Percentiles rank a stretch among this genome's conserved stretches.
phyloP scores from a whole-genome alignment of 2,888 invertebrate genomes.

The Diaperis boleti region DNA sequence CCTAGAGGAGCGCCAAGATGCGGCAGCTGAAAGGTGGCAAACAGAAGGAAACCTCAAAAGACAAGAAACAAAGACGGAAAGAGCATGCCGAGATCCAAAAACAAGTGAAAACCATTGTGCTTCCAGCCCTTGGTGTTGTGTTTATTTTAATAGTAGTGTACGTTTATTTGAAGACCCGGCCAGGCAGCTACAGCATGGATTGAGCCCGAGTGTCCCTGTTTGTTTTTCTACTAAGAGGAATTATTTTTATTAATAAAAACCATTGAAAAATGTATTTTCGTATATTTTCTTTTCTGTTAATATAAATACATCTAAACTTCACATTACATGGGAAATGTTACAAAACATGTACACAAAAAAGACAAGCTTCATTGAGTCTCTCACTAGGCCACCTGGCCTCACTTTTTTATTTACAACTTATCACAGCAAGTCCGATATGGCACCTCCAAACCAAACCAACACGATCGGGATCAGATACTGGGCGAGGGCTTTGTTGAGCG shows the following conservation, averaged over 20 bases:
- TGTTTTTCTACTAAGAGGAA: conserved; percentile 14
- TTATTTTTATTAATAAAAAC: conserved; percentile 42
- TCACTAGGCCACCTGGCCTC: conserved; percentile 1
- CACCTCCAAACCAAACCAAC: conserved; percentile 87
- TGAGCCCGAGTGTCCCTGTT: conserved; percentile 41
- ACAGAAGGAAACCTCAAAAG: conserved; percentile 85
- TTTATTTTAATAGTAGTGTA: conserved; percentile 80
- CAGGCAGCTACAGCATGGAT: conserved; percentile 61
- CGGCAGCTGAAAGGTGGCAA: conserved; percentile 81
- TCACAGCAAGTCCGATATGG: conserved; percentile 87
- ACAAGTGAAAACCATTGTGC: conserved; percentile 81
- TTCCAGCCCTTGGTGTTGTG: conserved; percentile 79
- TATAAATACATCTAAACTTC: conserved; percentile 50
- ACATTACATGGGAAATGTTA: conserved; percentile 50
- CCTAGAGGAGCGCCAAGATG: conserved; percentile 69
- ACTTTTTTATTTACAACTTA: conserved; percentile 59
- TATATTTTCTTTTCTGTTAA: conserved; percentile 47
- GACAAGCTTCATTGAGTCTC: conserved; percentile 36
- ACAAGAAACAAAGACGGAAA: conserved; percentile 86
- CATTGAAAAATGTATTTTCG: conserved; percentile 45
- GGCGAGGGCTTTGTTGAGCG: conserved; percentile 75
- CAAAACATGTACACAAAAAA: conserved; percentile 49
- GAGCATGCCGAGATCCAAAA: conserved; percentile 85
- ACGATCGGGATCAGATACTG: conserved; percentile 85
- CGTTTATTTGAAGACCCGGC: conserved; percentile 85